Base-by-base conservation (phyloP, 2,888 invertebrate genomes). In the Lepidocyrtoides sp. region DNA sequence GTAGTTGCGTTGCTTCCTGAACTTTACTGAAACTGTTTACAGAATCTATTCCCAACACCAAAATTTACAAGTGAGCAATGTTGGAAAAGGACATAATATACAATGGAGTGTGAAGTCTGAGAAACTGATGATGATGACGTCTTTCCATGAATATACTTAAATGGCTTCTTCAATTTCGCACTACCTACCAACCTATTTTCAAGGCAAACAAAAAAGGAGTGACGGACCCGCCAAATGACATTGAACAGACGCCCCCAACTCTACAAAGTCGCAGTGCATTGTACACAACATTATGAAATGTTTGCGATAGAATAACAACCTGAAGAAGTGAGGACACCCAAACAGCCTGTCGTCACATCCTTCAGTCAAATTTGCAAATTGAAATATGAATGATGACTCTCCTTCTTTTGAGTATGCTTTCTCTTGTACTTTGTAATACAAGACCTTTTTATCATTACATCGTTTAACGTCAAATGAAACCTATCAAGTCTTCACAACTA, bases 231-330 rank as follows among this genome's bases (percentile, higher is more conserved):
- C 44, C 41, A 26, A 63, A 32, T 83, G 83, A 91, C 83, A 91
- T 75, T 87, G 87, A 91, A 91, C 91, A 87, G 91, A 81, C 91
- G 75, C 83, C 91, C 86, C 79, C 63, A 44, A 36, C 54, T 48
- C 29, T 48, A 60, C 14, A 17, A 41, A 77, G 63, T 77, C 57
- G 48, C 32, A 26, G 23, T 51, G 12, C 36, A 23, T 57, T 54
- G 5, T 14, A 29, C 23, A 26, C 63, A 44, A 23, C n/a, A 17
- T n/a, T 23, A 41, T 44, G n/a, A 72, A 36, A 41, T 36, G 12
- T 12, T 63, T n/a, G n/a, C n/a, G 12, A 17, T n/a, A 20, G 0
- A 36, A 72, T 44, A 36, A 32, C 36, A 32, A 23, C 12, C 41
- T 36, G 36, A 36, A 36, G 36, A 36, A 4, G 36, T 36, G 7